phyloP scores from a whole-genome alignment of 2,888 invertebrate species.

The Euspilapteryx auroguttella region DNA sequence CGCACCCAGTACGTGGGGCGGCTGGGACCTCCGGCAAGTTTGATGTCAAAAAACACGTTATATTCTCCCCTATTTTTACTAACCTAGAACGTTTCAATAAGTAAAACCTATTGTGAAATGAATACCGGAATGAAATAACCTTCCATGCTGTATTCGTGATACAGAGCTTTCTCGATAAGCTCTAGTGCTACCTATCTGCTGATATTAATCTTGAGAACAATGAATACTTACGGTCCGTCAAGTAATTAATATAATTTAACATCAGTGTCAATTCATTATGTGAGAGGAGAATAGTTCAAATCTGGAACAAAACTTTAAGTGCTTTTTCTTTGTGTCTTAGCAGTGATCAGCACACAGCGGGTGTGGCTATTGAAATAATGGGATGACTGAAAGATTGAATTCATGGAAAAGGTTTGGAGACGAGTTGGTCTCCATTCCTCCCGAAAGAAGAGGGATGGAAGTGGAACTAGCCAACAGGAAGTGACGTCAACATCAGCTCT shows the following conservation, averaged over 20 bases:
- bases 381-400: slow-evolving; percentile 53
- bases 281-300: no score
- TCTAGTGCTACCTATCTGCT: no score
- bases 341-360: no score
- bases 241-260: no score
- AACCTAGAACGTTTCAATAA: slow-evolving; percentile 50
- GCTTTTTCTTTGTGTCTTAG: no score
- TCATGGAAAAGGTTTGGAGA: slow-evolving; percentile 62
- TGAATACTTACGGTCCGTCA: no score
- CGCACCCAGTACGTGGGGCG: slow-evolving; percentile 43
- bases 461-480: slow-evolving; percentile 49
- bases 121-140: no score
- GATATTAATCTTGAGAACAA: no score
- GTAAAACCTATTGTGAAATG: not conserved
- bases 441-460: slow-evolving; percentile 60
- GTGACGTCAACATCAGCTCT: slow-evolving; percentile 31
- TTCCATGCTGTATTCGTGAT: no score
- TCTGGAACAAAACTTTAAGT: no score
- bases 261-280: no score
- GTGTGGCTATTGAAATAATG: slow-evolving; percentile 20
- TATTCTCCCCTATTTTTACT: slow-evolving; percentile 52
- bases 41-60: slow-evolving; percentile 59
- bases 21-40: slow-evolving; percentile 39
- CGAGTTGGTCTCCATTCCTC: slow-evolving; percentile 61
- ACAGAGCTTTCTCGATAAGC: no score